These are phyloP conservation scores for Bruchidius siliquastri DNA, from an alignment of 2,888 invertebrate species.

Conservation along the genomic window DNA sequence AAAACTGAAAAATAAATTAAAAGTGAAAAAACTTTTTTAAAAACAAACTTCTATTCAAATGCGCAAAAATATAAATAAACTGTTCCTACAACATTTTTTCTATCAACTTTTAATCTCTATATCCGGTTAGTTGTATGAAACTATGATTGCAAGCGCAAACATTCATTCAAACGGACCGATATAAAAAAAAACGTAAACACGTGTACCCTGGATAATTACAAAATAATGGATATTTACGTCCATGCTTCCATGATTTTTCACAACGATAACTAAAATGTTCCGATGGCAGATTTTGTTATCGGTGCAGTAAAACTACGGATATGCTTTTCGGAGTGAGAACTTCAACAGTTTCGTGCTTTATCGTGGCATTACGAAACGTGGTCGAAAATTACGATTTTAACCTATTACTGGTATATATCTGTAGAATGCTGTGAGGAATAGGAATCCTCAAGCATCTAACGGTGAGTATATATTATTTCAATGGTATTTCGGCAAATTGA, in stretches of 20 bases:
- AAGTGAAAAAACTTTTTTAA: too few relatives aligned
- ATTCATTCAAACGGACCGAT: neutral
- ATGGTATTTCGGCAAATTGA: too few relatives aligned
- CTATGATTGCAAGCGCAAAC: too few relatives aligned
- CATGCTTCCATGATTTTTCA: neutral
- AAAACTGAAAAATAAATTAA: too few relatives aligned
- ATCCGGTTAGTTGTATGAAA: neutral
- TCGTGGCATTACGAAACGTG: neutral
- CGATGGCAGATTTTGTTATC: neutral
- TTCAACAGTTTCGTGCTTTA: neutral
- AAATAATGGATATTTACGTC: neutral
- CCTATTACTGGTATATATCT: too few relatives aligned
- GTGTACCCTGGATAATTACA: neutral
- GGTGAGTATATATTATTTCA: too few relatives aligned
- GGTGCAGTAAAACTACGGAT: neutral
- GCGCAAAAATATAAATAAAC: too few relatives aligned
- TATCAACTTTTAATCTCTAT: too few relatives aligned
- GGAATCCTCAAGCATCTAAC: too few relatives aligned
- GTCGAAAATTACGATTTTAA: neutral
- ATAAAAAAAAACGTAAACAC: neutral
- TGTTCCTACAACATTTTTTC: too few relatives aligned
- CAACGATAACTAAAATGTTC: neutral
- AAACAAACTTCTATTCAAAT: too few relatives aligned
- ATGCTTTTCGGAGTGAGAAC: neutral
- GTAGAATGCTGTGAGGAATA: neutral